Conservation (phyloP, 2,113 vertebrate species). For the Todiramphus saurophagus region DNA sequence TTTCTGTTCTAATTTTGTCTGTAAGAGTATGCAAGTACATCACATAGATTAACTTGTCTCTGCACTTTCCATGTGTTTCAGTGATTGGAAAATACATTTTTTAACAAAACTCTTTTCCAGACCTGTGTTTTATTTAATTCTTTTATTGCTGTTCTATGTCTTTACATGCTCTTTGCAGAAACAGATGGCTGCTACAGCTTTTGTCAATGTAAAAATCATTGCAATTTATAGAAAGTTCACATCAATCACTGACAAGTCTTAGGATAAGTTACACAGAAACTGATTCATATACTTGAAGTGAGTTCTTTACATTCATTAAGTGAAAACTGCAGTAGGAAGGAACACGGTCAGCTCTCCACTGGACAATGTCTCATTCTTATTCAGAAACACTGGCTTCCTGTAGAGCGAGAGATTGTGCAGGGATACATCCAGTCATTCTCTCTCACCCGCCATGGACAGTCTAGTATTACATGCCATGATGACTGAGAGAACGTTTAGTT, state of each 20-base stretch:
- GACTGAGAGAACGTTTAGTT: not conserved
- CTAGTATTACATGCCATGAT: not conserved
- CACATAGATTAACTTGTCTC: constrained; percentile 75
- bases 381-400: not conserved
- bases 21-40: constrained; percentile 74
- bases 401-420: not conserved
- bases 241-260: not conserved
- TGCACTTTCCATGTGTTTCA: constrained; percentile 80
- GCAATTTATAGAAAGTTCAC: not conserved
- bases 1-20: constrained; percentile 78
- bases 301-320: not conserved
- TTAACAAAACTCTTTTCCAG: constrained; percentile 68
- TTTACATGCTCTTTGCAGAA: not conserved
- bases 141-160: not conserved
- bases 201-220: not conserved
- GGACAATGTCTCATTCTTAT: not conserved
- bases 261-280: not conserved
- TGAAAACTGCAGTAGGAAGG: not conserved
- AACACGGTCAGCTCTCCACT: accelerated
- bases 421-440: not conserved
- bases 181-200: not conserved
- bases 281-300: not conserved
- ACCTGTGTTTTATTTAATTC: constrained; percentile 38
- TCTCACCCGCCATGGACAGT: not conserved
- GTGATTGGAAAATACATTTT: constrained; percentile 71